phyloP scores from a whole-genome alignment of 2,113 vertebrate genomes.

The Candoia aspera region DNA sequence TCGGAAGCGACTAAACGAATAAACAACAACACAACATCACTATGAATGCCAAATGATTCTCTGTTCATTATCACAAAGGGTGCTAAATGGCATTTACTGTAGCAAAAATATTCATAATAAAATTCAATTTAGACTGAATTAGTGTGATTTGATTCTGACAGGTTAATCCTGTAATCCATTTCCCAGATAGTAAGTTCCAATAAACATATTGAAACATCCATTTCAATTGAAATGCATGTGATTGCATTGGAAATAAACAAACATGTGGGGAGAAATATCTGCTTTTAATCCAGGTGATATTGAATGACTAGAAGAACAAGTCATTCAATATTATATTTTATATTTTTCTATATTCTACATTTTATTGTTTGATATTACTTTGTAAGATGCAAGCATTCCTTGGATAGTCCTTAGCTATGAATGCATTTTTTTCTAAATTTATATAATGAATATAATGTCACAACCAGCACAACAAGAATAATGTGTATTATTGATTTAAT shows the following conservation, averaged over 20 bases:
- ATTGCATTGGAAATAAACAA: neutral
- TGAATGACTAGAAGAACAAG: neutral
- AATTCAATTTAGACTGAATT: slow-evolving; percentile 37
- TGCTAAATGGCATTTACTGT: slow-evolving; percentile 18
- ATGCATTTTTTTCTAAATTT: neutral
- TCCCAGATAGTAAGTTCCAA: neutral
- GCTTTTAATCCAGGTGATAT: neutral
- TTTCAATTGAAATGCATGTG: neutral
- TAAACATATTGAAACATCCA: neutral
- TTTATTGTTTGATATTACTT: neutral
- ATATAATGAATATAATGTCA: slow-evolving; percentile 8
- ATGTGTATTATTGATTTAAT: neutral
- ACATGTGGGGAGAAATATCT: neutral
- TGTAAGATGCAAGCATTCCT: neutral
- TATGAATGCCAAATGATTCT: neutral
- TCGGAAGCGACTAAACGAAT: too few relatives aligned
- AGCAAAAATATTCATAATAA: slow-evolving; percentile 31
- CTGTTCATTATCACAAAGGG: slow-evolving; percentile 16
- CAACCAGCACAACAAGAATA: neutral
- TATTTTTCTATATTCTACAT: neutral
- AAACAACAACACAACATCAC: too few relatives aligned
- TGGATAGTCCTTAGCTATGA: neutral
- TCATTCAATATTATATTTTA: neutral
- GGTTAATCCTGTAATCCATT: neutral
- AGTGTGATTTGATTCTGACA: neutral